Evolutionary conservation across 2,888 invertebrate species (phyloP).

Genomic region (Apoda limacodes): DNA sequence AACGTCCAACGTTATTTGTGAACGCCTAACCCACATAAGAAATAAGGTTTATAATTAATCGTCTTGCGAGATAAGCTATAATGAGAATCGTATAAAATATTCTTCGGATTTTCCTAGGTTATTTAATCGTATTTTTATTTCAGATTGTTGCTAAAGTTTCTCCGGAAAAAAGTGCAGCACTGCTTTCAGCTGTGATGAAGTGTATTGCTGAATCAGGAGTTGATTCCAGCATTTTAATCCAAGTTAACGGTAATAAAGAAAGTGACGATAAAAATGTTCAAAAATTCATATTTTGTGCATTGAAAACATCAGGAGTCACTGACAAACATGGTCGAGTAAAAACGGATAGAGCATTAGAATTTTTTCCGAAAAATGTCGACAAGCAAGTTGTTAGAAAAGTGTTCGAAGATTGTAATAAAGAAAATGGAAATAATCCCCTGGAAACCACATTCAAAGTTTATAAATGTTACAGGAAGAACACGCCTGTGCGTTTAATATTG

Average conservation of each 20-base stretch:
- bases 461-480: slow-evolving; percentile 6
- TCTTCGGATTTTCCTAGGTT: too few species aligned
- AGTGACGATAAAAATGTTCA: slow-evolving; percentile 32
- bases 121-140: too few species aligned
- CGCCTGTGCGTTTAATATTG: too few species aligned
- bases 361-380: too few species aligned
- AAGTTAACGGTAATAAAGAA: slow-evolving; percentile 30
- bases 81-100: too few species aligned
- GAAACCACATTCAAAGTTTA: slow-evolving; percentile 5
- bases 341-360: slow-evolving; percentile 27
- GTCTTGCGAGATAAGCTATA: too few species aligned
- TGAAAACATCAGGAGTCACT: slow-evolving; percentile 28
- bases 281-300: slow-evolving; percentile 38
- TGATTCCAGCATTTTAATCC: slow-evolving; percentile 14
- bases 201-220: slow-evolving; percentile 21
- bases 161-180: not conserved
- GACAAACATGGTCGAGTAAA: slow-evolving; percentile 31
- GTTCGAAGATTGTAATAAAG: slow-evolving; percentile 8
- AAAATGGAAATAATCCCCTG: not conserved
- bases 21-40: too few species aligned
- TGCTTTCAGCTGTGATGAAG: slow-evolving; percentile 18
- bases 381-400: too few species aligned
- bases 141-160: slow-evolving; percentile 10
- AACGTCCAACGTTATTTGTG: too few species aligned
- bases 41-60: too few species aligned